Evolutionary conservation across 1,140 invertebrate species (phyloP).

Genomic region (Eciton burchellii): DNA sequence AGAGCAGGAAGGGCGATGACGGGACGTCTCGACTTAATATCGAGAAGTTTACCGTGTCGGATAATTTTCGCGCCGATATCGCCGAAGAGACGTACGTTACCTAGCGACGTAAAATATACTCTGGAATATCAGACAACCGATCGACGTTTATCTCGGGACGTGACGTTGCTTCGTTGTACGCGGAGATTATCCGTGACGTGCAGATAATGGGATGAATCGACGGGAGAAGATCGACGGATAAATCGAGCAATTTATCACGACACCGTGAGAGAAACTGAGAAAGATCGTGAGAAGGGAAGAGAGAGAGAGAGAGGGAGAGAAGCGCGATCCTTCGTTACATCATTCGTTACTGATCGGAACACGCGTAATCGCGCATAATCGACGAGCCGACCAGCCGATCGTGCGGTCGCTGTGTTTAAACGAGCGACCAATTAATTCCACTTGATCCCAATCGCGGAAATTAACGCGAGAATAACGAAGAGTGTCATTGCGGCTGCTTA

Average conservation of each 20-base stretch:
- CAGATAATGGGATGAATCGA: slow-evolving; percentile 57
- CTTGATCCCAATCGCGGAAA: slow-evolving; percentile 32
- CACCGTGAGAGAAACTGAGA: slow-evolving; percentile 10
- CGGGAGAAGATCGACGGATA: slow-evolving; percentile 38
- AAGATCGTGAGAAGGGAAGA: no score
- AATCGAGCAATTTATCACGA: slow-evolving; percentile 57
- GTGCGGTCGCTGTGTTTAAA: slow-evolving; percentile 24
- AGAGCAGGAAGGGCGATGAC: background rate
- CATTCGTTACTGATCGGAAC: slow-evolving; percentile 56
- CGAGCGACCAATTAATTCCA: slow-evolving; percentile 38
- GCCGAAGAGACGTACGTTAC: background rate
- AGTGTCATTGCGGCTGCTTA: background rate
- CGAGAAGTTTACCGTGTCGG: slow-evolving; percentile 50
- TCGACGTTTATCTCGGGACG: slow-evolving; percentile 47
- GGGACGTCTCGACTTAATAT: slow-evolving; percentile 55
- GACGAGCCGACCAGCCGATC: slow-evolving; percentile 1
- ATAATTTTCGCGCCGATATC: slow-evolving; percentile 39
- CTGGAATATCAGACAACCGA: slow-evolving; percentile 30
- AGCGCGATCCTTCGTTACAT: slow-evolving; percentile 34
- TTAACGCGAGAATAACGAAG: slow-evolving; percentile 17
- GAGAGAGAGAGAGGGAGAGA: no score
- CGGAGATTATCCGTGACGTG: slow-evolving; percentile 56
- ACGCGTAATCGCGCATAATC: slow-evolving; percentile 24
- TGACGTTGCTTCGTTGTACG: slow-evolving; percentile 47
- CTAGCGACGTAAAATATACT: slow-evolving; percentile 27